These are phyloP conservation scores for Oceanites oceanicus DNA, from an alignment of 2,113 vertebrate species.

Conservation along the genomic window DNA sequence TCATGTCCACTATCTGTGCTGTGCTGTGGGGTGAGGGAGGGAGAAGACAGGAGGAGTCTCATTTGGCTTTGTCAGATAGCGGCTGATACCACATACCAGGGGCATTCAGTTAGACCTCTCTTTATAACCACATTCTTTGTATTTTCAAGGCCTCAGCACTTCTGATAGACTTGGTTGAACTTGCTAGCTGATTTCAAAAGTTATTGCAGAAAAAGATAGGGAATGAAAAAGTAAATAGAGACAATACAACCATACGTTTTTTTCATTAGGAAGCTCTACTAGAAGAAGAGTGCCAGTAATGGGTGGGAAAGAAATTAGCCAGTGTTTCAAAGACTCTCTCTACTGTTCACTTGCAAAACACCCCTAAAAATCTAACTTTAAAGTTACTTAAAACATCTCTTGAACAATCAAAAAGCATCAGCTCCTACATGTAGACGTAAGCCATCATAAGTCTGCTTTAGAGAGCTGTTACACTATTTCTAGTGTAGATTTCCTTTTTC, in stretches of 20 bases:
- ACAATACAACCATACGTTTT: not conserved
- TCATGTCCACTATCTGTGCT: not conserved
- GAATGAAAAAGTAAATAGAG: not conserved
- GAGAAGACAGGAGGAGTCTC: not conserved
- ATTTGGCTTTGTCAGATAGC: not conserved
- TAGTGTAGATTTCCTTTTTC: not conserved
- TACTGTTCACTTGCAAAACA: not conserved
- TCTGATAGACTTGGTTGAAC: not conserved
- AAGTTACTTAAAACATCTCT: not conserved
- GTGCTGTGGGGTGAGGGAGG: fast-evolving
- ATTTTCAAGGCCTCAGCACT: not conserved
- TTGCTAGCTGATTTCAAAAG: not conserved
- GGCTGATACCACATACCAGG: not conserved
- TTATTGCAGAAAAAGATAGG: not conserved
- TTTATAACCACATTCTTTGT: not conserved
- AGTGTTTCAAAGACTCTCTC: not conserved
- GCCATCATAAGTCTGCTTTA: not conserved
- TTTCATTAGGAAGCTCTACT: not conserved
- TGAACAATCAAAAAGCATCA: not conserved
- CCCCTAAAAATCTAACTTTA: not conserved
- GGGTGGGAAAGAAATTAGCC: not conserved
- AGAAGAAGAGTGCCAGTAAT: not conserved
- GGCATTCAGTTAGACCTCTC: not conserved
- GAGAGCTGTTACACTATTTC: not conserved
- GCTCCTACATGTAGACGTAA: not conserved